Percentiles rank a stretch among this genome's conserved stretches.
Conservation (phyloP, 2,113 vertebrate species). For the Eupsittula cactorum region DNA sequence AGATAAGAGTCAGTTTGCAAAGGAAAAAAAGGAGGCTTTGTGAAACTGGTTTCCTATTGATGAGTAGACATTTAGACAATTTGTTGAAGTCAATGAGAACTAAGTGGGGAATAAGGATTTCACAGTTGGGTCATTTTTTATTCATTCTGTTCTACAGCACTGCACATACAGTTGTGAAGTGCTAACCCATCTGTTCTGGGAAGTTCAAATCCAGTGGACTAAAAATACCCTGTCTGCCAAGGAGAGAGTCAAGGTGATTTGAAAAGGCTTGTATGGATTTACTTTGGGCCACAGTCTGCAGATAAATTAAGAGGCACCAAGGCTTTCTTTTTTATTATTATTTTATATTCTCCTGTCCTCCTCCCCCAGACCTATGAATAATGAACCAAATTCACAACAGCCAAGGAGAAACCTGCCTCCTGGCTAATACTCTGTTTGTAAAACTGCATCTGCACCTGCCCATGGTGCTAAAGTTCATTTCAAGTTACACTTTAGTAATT, state of each 20-base stretch:
- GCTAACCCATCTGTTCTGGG: conserved; percentile 2
- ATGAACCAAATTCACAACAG: conserved; percentile 15
- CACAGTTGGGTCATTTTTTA: not conserved
- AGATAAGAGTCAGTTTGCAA: not conserved
- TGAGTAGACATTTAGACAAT: not conserved
- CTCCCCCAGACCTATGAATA: conserved; percentile 1
- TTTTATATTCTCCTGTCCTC: not conserved
- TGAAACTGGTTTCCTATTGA: not conserved
- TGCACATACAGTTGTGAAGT: not conserved
- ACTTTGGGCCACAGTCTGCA: not conserved
- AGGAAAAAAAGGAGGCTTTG: not conserved
- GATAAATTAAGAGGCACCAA: not conserved
- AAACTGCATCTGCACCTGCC: not conserved
- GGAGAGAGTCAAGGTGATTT: conserved; percentile 10
- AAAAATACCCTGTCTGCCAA: conserved; percentile 34
- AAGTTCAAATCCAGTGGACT: conserved; percentile 24
- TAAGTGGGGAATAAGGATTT: conserved; percentile 12
- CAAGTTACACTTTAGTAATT: conserved; percentile 35
- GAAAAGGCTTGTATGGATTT: conserved; percentile 2
- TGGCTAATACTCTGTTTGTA: not conserved
- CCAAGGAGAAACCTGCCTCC: conserved; percentile 7
- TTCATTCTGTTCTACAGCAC: not conserved
- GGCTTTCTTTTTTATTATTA: not conserved
- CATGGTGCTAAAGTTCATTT: not conserved
- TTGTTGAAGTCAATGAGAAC: not conserved